Evolutionary conservation across 1,140 invertebrate species (phyloP).

Genomic region (Muscidifurax raptorellus): DNA sequence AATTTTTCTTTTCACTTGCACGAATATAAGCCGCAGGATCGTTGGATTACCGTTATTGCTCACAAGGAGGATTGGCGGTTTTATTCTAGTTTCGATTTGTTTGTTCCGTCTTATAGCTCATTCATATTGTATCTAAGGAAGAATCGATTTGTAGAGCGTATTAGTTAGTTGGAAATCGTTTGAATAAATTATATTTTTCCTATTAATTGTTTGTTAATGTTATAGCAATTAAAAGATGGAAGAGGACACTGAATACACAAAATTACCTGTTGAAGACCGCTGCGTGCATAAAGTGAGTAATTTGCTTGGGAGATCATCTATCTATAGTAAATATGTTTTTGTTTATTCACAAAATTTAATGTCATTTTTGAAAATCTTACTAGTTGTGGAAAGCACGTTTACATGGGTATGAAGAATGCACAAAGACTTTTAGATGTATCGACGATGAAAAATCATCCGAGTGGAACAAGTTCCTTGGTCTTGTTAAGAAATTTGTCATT

Average conservation of each 20-base stretch:
- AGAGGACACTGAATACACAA: conserved; percentile 94
- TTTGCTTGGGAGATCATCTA: conserved; percentile 8
- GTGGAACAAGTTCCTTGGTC: conserved; percentile 91
- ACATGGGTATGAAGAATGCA: conserved; percentile 94
- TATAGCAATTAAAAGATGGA: conserved; percentile 78
- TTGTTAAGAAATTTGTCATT: conserved; percentile 97
- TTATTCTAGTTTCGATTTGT: too few species aligned
- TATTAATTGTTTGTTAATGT: background rate
- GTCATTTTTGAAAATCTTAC: conserved; percentile 43
- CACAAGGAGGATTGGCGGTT: too few species aligned
- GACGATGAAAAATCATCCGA: conserved; percentile 95
- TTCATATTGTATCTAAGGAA: background rate
- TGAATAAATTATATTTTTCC: background rate
- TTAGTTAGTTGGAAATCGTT: background rate
- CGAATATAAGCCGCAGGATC: background rate
- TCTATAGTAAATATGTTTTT: background rate
- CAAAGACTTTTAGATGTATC: conserved; percentile 89
- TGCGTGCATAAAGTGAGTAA: conserved; percentile 89
- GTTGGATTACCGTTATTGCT: background rate
- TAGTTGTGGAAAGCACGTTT: conserved; percentile 92
- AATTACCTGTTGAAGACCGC: conserved; percentile 93
- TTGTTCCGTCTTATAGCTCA: background rate
- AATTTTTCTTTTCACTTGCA: conserved; percentile 6
- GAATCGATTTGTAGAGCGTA: background rate
- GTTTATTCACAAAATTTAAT: background rate